Evolutionary conservation across 2,888 invertebrate genomes (phyloP).

Genomic region (Heteropelma amictum): DNA sequence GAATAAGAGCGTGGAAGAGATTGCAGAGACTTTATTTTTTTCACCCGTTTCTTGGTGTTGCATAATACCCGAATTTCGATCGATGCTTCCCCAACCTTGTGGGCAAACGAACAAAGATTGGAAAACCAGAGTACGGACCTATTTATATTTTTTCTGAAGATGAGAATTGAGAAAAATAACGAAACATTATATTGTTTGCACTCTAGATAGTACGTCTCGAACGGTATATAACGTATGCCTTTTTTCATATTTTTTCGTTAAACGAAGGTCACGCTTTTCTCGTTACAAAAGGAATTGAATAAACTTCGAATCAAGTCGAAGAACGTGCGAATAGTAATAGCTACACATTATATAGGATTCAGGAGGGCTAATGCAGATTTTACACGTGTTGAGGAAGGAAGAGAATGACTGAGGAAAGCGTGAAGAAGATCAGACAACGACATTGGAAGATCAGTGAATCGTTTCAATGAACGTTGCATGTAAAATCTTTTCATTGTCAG

Average conservation of each 20-base stretch:
- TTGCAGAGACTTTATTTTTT: background rate
- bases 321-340: background rate
- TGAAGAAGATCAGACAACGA: background rate
- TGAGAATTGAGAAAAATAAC: too few relatives aligned
- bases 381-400: background rate
- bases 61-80: background rate
- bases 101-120: too few relatives aligned
- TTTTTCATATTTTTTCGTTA: too few relatives aligned
- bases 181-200: too few relatives aligned
- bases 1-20: constrained; percentile 6
- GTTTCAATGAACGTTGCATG: constrained; percentile 29
- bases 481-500: constrained; percentile 16
- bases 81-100: background rate
- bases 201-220: too few relatives aligned
- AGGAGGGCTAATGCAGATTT: background rate
- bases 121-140: background rate
- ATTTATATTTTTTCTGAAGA: too few relatives aligned
- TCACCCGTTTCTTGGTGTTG: background rate
- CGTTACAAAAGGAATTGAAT: too few relatives aligned
- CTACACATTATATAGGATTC: background rate
- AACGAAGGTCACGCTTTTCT: too few relatives aligned
- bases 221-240: too few relatives aligned
- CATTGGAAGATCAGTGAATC: constrained; percentile 15
- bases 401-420: background rate
- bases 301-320: background rate